Conservation (phyloP, 1,140 invertebrate species). For the Scaptomyza pallida region DNA sequence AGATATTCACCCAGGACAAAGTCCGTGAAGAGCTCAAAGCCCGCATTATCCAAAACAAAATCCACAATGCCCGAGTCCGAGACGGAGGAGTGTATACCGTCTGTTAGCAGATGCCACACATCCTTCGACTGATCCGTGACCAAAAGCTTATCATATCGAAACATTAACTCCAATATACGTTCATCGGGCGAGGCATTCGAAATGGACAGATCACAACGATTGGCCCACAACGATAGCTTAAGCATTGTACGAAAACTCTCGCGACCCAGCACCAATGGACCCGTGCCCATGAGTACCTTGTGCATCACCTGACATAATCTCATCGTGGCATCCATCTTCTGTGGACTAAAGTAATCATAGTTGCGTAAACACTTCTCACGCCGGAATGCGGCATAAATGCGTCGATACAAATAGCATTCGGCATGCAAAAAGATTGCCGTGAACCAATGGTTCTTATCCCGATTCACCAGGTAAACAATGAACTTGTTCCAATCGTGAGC, state of each 20-base stretch:
- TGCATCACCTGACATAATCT: conserved; percentile 85
- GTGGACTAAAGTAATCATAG: conserved; percentile 91
- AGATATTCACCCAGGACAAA: conserved; percentile 93
- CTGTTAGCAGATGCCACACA: conserved; percentile 38
- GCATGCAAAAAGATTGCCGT: conserved; percentile 92
- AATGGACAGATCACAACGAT: conserved; percentile 94
- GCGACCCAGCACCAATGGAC: conserved; percentile 43
- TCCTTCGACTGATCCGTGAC: conserved; percentile 51
- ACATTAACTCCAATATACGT: background rate
- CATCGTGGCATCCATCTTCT: conserved; percentile 88
- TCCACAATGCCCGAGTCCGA: conserved; percentile 85
- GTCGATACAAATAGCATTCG: conserved; percentile 97
- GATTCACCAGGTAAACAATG: conserved; percentile 57
- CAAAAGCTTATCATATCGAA: conserved; percentile 17
- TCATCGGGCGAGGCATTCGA: conserved; percentile 86
- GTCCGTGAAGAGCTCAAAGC: conserved; percentile 96
- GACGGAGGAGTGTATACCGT: background rate
- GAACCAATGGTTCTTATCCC: conserved; percentile 89
- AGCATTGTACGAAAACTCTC: conserved; percentile 85
- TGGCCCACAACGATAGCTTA: conserved; percentile 89
- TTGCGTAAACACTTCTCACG: conserved; percentile 87
- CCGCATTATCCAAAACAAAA: conserved; percentile 97
- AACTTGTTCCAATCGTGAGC: conserved; percentile 84
- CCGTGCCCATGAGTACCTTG: conserved; percentile 81
- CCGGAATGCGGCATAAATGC: conserved; percentile 90